Percentiles rank a stretch among this genome's conserved stretches.
Conservation (phyloP, 1,140 invertebrate species). For the Mactra quadrangularis region DNA sequence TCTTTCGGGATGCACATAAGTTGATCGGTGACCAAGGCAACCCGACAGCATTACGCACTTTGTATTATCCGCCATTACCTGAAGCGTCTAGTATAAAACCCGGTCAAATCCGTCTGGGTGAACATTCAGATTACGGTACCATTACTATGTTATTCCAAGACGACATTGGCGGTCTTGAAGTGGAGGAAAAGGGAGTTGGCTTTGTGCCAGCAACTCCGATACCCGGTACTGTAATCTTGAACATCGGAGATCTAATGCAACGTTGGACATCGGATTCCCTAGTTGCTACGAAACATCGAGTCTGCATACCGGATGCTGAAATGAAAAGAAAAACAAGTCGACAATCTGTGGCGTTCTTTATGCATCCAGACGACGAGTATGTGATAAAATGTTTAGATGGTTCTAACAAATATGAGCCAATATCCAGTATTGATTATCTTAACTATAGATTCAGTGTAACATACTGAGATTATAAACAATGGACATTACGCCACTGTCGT, state of each 20-base stretch:
- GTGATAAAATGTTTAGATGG: constrained; percentile 85
- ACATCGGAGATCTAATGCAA: constrained; percentile 59
- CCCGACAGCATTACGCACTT: not conserved
- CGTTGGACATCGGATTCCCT: constrained; percentile 61
- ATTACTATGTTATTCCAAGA: constrained; percentile 90
- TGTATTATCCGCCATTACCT: not conserved
- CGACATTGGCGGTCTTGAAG: constrained; percentile 82
- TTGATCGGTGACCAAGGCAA: not conserved
- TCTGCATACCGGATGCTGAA: constrained; percentile 88
- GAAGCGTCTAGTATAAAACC: constrained; percentile 63
- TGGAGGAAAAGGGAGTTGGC: not conserved
- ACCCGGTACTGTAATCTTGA: constrained; percentile 38
- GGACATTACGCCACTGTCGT: too few species aligned
- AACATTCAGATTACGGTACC: constrained; percentile 90
- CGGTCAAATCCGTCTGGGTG: constrained; percentile 87
- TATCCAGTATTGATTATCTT: constrained; percentile 71
- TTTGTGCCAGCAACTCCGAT: constrained; percentile 54
- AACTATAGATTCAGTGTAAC: constrained; percentile 1
- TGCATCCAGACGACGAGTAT: constrained; percentile 88
- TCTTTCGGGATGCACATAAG: not conserved
- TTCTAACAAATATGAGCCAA: constrained; percentile 67
- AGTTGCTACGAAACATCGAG: constrained; percentile 86
- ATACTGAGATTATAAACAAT: too few species aligned
- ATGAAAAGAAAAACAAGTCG: constrained; percentile 86
- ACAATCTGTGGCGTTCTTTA: constrained; percentile 91